Conservation (phyloP, 2,888 invertebrate genomes). For the Thymelicus acteon region DNA sequence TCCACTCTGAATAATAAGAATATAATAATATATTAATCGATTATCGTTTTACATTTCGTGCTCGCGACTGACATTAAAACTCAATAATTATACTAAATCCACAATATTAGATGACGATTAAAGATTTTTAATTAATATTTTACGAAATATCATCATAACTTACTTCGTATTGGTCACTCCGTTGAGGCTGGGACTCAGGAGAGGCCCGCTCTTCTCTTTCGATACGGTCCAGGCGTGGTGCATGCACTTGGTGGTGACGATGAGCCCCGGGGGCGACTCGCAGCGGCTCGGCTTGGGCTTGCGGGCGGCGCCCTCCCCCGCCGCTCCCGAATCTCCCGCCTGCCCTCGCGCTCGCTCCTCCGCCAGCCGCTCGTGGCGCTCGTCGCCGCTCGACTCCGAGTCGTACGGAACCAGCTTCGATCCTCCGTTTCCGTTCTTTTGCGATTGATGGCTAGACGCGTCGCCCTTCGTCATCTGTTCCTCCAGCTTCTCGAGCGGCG, state of each 20-base stretch:
- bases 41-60: too few relatives aligned
- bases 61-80: too few relatives aligned
- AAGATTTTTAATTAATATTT: too few relatives aligned
- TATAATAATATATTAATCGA: too few relatives aligned
- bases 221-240: constrained; percentile 78
- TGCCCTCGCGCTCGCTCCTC: constrained; percentile 49
- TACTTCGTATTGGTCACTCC: constrained; percentile 78
- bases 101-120: too few relatives aligned
- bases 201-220: constrained; percentile 67
- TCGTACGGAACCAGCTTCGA: constrained; percentile 85
- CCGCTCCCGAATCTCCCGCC: constrained; percentile 43
- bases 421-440: constrained; percentile 59
- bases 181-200: constrained; percentile 78
- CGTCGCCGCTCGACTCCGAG: constrained; percentile 83
- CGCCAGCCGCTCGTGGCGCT: constrained; percentile 52
- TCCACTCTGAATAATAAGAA: constrained; percentile 55
- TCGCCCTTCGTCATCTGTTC: constrained; percentile 77
- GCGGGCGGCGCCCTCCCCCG: constrained; percentile 48
- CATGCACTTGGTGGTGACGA: constrained; percentile 71
- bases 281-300: constrained; percentile 68
- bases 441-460: constrained; percentile 50
- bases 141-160: constrained; percentile 41
- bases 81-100: too few relatives aligned
- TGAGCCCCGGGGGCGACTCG: constrained; percentile 61
- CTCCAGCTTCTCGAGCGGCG: constrained; percentile 74